Percentiles rank a stretch among this genome's conserved stretches.
Evolutionary conservation across 2,797 vertebrate species (phyloP).

Genomic region (Iguana delicatissima): DNA sequence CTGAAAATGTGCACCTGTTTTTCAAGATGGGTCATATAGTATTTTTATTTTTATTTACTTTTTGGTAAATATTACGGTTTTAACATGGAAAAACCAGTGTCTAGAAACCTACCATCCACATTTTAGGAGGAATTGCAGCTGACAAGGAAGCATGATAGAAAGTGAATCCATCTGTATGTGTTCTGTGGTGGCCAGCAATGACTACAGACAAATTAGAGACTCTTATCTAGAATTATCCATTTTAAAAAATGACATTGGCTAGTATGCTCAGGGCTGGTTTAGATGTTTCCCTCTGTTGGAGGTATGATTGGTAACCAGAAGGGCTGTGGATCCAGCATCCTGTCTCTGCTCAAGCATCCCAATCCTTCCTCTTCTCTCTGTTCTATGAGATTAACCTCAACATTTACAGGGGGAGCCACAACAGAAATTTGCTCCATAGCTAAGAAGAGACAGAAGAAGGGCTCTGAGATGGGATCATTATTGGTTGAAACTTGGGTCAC

Average conservation of each 20-base stretch:
- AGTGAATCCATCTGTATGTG: not conserved
- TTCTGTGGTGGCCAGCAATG: not conserved
- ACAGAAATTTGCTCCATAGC: not conserved
- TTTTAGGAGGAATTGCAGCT: not conserved
- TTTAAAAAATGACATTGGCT: no score
- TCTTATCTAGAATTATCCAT: no score
- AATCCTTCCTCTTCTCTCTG: not conserved
- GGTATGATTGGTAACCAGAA: not conserved
- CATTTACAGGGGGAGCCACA: not conserved
- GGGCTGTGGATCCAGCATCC: not conserved
- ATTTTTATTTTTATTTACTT: conserved; percentile 13
- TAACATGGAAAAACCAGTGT: conserved; percentile 34
- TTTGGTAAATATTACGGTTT: conserved; percentile 68
- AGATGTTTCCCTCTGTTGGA: not conserved
- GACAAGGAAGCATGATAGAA: not conserved
- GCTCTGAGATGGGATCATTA: not conserved
- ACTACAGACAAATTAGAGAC: no score
- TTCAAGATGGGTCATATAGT: conserved; percentile 60
- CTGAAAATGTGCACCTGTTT: conserved; percentile 77
- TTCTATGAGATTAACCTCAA: not conserved
- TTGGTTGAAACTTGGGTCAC: not conserved
- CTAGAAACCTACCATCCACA: conserved; percentile 18
- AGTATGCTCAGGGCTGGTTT: not conserved
- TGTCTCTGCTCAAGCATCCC: not conserved
- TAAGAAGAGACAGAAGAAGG: not conserved